Conservation (phyloP, 2,113 vertebrate species). For the Isichthys henryi region DNA sequence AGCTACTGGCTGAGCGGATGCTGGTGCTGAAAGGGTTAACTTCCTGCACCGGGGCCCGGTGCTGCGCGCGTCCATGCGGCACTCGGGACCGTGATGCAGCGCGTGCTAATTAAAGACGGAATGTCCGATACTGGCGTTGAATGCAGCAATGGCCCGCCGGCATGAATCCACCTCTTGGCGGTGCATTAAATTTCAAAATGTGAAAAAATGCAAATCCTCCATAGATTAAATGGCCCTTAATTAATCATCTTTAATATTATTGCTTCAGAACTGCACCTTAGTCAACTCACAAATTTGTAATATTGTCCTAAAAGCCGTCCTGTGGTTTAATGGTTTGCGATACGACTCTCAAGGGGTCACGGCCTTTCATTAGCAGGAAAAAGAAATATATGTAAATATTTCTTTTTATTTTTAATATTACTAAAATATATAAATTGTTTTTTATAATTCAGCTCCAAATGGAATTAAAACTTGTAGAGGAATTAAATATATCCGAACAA, state of each 20-base stretch:
- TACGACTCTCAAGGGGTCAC: constrained; percentile 61
- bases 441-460: not conserved
- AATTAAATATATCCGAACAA: not conserved
- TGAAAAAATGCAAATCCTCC: not conserved
- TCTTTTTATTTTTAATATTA: not conserved
- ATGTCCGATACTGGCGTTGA: not conserved
- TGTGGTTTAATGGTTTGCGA: constrained; percentile 54
- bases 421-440: not conserved
- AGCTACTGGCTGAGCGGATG: no score
- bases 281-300: not conserved
- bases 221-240: not conserved
- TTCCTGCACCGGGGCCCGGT: constrained; percentile 18
- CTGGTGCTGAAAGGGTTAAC: constrained; percentile 23
- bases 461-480: not conserved
- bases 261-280: not conserved
- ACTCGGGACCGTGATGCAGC: constrained; percentile 27
- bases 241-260: not conserved
- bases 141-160: not conserved
- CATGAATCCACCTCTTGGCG: not conserved
- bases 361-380: not conserved
- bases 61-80: constrained; percentile 18
- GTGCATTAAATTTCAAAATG: not conserved
- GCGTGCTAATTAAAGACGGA: constrained; percentile 31
- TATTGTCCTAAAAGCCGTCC: constrained; percentile 28
- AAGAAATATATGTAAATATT: not conserved